Evolutionary conservation across 2,797 vertebrate genomes (phyloP).

Genomic region (Urophycis tenuis): DNA sequence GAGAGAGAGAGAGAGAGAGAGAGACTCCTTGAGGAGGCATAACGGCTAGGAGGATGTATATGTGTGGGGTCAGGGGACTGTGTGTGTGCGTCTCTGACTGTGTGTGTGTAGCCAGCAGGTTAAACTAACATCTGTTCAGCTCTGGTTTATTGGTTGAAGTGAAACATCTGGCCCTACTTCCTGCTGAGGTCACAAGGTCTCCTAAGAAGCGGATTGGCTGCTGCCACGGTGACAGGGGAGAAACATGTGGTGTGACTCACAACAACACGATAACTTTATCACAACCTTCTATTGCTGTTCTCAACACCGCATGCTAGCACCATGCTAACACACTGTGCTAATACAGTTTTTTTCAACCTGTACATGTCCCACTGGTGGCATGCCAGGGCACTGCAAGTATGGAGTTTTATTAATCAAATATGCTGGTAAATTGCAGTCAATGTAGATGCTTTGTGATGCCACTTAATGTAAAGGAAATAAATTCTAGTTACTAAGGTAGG

Average conservation of each 20-base stretch:
- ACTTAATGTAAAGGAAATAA: neutral
- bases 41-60: neutral
- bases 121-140: neutral
- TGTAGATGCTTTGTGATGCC: neutral
- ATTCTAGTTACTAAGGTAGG: too few species aligned
- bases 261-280: neutral
- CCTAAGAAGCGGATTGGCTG: neutral
- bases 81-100: neutral
- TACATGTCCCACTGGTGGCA: too few species aligned
- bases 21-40: neutral
- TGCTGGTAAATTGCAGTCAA: neutral
- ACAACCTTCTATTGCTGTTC: neutral
- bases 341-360: too few species aligned
- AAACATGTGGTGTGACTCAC: neutral
- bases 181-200: neutral
- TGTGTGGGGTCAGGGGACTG: neutral
- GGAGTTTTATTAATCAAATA: too few species aligned
- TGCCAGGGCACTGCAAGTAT: too few species aligned
- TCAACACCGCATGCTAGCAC: too few species aligned
- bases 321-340: too few species aligned
- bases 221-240: neutral
- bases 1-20: too few species aligned
- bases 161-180: neutral
- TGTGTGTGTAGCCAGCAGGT: neutral
- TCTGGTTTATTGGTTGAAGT: constrained; percentile 3